These are phyloP conservation scores for Clivina fossor DNA, from an alignment of 2,888 invertebrate species.

Conservation along the genomic window DNA sequence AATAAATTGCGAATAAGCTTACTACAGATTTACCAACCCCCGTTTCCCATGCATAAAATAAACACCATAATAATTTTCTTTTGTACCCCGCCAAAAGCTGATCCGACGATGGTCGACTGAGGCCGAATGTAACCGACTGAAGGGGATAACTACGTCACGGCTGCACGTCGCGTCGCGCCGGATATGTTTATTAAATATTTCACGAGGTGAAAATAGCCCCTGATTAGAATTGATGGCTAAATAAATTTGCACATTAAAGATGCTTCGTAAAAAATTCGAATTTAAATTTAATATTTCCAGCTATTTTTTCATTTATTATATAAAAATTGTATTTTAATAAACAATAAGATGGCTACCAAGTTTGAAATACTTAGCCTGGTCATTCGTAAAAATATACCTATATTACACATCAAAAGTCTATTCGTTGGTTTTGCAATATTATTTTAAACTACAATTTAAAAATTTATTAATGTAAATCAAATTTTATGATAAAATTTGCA, in stretches of 20 bases:
- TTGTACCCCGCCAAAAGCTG: conserved; percentile 8
- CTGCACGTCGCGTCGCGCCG: too few relatives aligned
- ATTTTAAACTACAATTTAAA: too few relatives aligned
- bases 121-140: neutral
- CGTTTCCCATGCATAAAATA: conserved; percentile 31
- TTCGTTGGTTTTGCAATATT: too few relatives aligned
- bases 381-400: too few relatives aligned
- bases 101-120: neutral
- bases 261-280: conserved; percentile 21
- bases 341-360: too few relatives aligned
- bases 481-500: too few relatives aligned
- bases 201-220: conserved; percentile 18
- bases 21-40: conserved; percentile 30
- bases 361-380: too few relatives aligned
- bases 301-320: neutral
- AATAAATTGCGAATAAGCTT: conserved; percentile 32
- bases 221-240: conserved; percentile 30
- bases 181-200: conserved; percentile 29
- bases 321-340: too few relatives aligned
- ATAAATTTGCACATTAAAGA: conserved; percentile 25
- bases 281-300: conserved; percentile 24
- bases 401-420: too few relatives aligned
- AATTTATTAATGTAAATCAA: too few relatives aligned
- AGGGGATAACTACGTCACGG: too few relatives aligned
- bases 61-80: conserved; percentile 33